Conservation (phyloP, 1,140 invertebrate genomes). For the Pseudomyrmex sp. region DNA sequence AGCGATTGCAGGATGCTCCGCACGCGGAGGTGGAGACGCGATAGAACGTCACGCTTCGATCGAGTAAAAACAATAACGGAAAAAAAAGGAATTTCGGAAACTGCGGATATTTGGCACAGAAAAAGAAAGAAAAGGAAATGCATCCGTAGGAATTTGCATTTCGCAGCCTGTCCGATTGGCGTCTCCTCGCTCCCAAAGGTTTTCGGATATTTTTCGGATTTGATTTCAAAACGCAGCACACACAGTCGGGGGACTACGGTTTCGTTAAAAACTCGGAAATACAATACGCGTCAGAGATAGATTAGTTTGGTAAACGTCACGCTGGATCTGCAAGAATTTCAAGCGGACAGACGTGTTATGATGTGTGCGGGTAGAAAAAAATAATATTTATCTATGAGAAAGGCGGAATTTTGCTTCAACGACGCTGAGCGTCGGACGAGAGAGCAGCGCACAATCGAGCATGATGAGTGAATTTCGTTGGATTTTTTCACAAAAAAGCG, state of each 20-base stretch:
- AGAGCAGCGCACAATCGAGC: background rate
- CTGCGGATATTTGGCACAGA: slow-evolving; percentile 1
- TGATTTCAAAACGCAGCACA: slow-evolving; percentile 33
- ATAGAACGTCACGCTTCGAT: slow-evolving; percentile 44
- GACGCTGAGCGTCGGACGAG: background rate
- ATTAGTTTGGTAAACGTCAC: slow-evolving; percentile 51
- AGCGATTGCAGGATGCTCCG: slow-evolving; percentile 40
- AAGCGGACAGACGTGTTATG: slow-evolving; percentile 35
- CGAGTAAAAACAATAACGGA: slow-evolving; percentile 45
- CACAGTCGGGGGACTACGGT: slow-evolving; percentile 6
- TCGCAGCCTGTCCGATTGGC: slow-evolving; percentile 29
- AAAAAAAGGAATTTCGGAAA: slow-evolving; percentile 41
- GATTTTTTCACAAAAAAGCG: background rate
- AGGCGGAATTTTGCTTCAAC: slow-evolving; percentile 28
- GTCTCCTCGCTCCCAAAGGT: slow-evolving; percentile 39
- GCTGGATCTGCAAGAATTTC: slow-evolving; percentile 44
- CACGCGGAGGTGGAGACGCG: slow-evolving; percentile 33
- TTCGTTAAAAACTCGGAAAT: slow-evolving; percentile 48
- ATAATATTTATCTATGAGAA: slow-evolving; percentile 42
- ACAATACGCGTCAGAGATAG: slow-evolving; percentile 43
- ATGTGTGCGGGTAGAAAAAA: background rate
- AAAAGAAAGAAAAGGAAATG: background rate
- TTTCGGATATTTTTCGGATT: slow-evolving; percentile 46
- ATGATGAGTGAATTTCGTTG: background rate
- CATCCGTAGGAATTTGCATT: slow-evolving; percentile 51